Percentiles rank a stretch among this genome's conserved stretches.
Evolutionary conservation across 2,797 vertebrate genomes (phyloP).

Genomic region (Gobio occitaniae): DNA sequence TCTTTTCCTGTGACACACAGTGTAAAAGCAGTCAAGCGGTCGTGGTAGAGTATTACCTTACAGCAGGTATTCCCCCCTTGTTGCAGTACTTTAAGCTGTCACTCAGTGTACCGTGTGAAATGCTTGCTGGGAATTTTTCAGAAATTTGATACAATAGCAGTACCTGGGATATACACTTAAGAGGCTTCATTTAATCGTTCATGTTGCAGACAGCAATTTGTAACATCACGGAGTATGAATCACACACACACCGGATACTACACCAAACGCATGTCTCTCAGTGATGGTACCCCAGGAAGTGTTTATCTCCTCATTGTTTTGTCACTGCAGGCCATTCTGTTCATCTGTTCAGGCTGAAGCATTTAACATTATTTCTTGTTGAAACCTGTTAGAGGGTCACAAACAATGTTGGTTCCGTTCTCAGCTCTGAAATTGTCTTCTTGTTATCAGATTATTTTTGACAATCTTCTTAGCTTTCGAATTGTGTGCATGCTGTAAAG

Average conservation of each 20-base stretch:
- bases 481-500: background rate
- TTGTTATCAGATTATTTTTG: conserved; percentile 12
- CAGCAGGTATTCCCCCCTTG: conserved; percentile 45
- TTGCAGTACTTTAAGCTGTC: conserved; percentile 33
- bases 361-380: conserved; percentile 17
- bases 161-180: conserved; percentile 32
- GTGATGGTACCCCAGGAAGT: conserved; percentile 19
- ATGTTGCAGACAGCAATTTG: conserved; percentile 49
- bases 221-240: conserved; percentile 30
- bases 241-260: conserved; percentile 34
- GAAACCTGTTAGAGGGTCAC: conserved; percentile 14
- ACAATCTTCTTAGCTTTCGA: background rate
- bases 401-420: background rate
- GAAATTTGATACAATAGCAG: conserved; percentile 45
- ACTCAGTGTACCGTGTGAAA: conserved; percentile 45
- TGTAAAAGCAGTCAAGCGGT: conserved; percentile 24
- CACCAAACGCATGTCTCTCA: background rate
- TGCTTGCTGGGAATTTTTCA: conserved; percentile 42
- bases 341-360: conserved; percentile 14
- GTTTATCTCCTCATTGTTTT: background rate
- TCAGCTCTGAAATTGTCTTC: background rate
- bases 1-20: background rate
- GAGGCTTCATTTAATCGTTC: conserved; percentile 51
- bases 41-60: conserved; percentile 38
- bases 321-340: conserved; percentile 37